Evolutionary conservation across 2,797 vertebrate species (phyloP), one percentile per base, ranked within the genome.

Genomic region (Botia kubotai): DNA sequence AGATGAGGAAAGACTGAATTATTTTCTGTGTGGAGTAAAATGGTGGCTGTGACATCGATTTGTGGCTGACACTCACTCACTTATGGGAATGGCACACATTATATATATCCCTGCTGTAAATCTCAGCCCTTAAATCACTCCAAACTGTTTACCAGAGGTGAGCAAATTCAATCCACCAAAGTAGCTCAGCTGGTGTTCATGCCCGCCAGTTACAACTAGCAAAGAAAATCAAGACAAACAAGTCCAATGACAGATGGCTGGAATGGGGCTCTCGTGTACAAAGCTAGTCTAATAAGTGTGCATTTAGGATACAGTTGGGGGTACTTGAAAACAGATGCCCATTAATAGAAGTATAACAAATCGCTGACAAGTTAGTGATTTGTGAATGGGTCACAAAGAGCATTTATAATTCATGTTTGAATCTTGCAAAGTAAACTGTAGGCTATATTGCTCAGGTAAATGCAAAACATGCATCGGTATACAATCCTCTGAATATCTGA

Each of bases 71-170:
- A 84, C 82, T 87, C 77, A 86, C 80, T 75, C 84, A 82, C 53
- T 36, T 57, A 58, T 81, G 85, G 82, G 79, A 87, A 86, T 63
- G 62, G 83, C 87, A 87, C 88, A 89, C 82, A 84, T 72, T 72
- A 43, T 92, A 87, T 92, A 91, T 86, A 72, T 86, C 79, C 81
- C 86, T 82, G 82, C 73, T 43, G 87, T 89, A 92, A 92, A 91
- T 92, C 89, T 79, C 85, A 14, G 80, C 75, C 83, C 85, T 87
- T 91, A 92, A 93, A 93, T 93, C 91, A 92, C 72, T 80, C 81
- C 84, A 23, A 76, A 76, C 55, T 43, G 72, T 82, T 79, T 82
- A 82, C 62, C 57, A 21, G 29, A 68, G 68, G 58, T 62, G 58
- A 67, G 67, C 6, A 57, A 73, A 80, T 79, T 58, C 14, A 58